phyloP scores from a whole-genome alignment of 2,797 vertebrate genomes.

The Rhadinocentrus ornatus region DNA sequence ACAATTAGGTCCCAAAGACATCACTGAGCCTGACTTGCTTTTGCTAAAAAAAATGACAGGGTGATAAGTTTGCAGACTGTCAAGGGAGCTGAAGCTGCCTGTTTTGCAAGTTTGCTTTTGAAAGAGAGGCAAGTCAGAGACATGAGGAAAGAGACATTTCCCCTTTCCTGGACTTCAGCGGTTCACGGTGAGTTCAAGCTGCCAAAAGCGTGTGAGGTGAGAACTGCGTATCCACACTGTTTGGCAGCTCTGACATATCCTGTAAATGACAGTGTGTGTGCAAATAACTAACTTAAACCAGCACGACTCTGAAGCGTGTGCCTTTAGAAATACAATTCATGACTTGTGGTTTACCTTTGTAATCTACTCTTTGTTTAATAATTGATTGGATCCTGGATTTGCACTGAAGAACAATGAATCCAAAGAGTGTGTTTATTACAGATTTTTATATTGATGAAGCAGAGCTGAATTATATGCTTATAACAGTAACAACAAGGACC shows the following conservation, averaged over 20 bases:
- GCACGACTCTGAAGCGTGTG: conserved; percentile 14
- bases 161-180: conserved; percentile 56
- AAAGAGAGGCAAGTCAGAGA: conserved; percentile 54
- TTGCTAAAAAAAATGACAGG: conserved; percentile 37
- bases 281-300: conserved; percentile 38
- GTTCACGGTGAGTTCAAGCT: conserved; percentile 74
- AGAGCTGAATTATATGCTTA: conserved; percentile 31
- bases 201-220: conserved; percentile 44
- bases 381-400: conserved; percentile 31
- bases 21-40: conserved; percentile 24
- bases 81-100: conserved; percentile 48
- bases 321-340: conserved; percentile 25
- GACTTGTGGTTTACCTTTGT: conserved; percentile 33
- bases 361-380: conserved; percentile 25
- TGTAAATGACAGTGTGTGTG: conserved; percentile 34
- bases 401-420: conserved; percentile 37
- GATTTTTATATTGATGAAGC: conserved; percentile 10
- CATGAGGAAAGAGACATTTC: conserved; percentile 68
- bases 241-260: conserved; percentile 50
- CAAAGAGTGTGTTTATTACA: conserved; percentile 7
- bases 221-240: conserved; percentile 47
- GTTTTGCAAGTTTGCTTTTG: conserved; percentile 64
- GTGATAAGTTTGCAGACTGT: conserved; percentile 65
- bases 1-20: conserved; percentile 43
- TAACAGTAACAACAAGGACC: conserved; percentile 31